Percentiles rank a stretch among this genome's conserved stretches.
Evolutionary conservation across 2,797 vertebrate species (phyloP).

Genomic region (Cuniculus paca): DNA sequence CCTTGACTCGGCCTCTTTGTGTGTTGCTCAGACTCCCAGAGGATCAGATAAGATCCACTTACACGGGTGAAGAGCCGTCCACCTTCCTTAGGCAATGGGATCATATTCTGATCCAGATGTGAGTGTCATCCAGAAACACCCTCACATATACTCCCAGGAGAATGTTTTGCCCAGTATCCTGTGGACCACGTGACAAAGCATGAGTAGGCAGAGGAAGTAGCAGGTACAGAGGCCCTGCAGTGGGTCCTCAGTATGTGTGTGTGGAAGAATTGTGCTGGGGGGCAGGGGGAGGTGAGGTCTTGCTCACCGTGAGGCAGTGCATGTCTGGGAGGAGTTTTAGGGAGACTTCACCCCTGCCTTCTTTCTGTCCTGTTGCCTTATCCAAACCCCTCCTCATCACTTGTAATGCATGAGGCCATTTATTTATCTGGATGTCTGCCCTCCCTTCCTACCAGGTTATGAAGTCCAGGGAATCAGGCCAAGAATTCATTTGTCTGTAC

Average conservation of each 20-base stretch:
- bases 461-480: background rate
- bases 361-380: background rate
- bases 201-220: rapidly evolving
- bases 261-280: too few species aligned
- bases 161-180: background rate
- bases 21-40: background rate
- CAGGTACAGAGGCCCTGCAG: background rate
- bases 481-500: background rate
- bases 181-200: background rate
- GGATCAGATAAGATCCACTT: background rate
- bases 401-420: background rate
- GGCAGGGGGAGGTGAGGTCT: background rate
- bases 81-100: background rate
- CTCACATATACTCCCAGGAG: background rate
- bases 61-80: rapidly evolving
- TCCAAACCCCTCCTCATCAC: background rate
- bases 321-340: background rate
- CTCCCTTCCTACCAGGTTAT: background rate
- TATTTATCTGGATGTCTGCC: background rate
- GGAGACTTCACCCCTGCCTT: background rate
- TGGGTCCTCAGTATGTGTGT: too few species aligned
- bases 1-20: background rate
- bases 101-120: background rate
- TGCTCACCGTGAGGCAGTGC: rapidly evolving
- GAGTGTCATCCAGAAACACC: too few species aligned